Percentiles rank a stretch among this genome's conserved stretches.
These are phyloP conservation scores for Orientallactaga sibirica DNA, from an alignment of 2,797 vertebrate species.

Conservation along the genomic window DNA sequence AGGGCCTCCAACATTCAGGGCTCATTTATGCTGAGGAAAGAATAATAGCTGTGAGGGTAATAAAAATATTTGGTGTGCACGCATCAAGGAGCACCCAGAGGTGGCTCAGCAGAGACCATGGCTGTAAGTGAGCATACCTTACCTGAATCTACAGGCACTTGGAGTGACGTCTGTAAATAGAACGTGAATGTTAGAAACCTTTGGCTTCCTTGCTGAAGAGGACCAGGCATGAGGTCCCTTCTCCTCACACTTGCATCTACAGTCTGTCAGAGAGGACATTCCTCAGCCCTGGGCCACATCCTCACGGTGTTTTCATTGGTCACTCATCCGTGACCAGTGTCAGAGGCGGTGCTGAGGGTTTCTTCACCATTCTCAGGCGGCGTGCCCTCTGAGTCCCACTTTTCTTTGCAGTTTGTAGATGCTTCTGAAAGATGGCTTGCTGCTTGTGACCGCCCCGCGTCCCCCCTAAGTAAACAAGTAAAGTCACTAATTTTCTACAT, in stretches of 20 bases:
- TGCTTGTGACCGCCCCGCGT: not conserved
- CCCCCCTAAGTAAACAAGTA: not conserved
- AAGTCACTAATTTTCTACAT: not conserved
- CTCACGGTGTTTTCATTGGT: not conserved
- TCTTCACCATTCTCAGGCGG: not conserved
- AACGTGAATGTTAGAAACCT: not conserved
- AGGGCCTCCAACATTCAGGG: not conserved
- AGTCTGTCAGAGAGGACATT: not conserved
- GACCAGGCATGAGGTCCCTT: not conserved
- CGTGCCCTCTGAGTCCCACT: not conserved
- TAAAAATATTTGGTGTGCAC: not conserved
- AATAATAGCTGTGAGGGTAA: not conserved
- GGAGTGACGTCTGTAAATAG: rapidly evolving
- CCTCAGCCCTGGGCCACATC: not conserved
- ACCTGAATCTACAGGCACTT: not conserved
- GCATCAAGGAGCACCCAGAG: not conserved
- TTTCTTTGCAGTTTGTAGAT: rapidly evolving
- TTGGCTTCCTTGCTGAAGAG: not conserved
- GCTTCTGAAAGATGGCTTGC: not conserved
- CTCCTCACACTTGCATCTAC: not conserved
- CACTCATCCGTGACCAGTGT: not conserved
- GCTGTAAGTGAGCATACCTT: not conserved
- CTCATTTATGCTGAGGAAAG: not conserved
- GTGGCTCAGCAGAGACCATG: not conserved
- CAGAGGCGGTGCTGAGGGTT: not conserved